Evolutionary conservation across 2,888 invertebrate species (phyloP), one percentile per base, ranked within the genome.

Genomic region (Myathropa florea): DNA sequence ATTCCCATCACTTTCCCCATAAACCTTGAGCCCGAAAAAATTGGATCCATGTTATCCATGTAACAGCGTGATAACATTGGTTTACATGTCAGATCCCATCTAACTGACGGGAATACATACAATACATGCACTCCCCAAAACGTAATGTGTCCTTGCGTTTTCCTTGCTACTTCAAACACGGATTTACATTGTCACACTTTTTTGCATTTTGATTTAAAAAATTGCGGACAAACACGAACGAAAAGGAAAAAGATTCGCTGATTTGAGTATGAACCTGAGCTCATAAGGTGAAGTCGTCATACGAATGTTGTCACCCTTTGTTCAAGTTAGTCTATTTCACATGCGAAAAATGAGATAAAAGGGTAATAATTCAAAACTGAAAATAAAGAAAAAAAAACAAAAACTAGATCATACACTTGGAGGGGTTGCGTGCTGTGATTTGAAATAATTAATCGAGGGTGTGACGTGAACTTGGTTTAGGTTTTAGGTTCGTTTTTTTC

Each of bases 281-380:
- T 26, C 57, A 24, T 24, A 4, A 60, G 72, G 36, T 70, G 55
- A 67, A 60, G 67, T 21, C 57, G 67, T 21, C 57, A 68, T 60
- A 78, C 64, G 64, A 46, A 70, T 28, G 61, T 21, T 33, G 36
- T 53, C 24, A 76, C 53, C 46, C 46, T 18, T 46, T n/a, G 18
- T 24, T 3, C 65, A 36, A 82, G 72, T 82, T 77, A 82, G 60
- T 72, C 68, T 65, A 70, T 82, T 86, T 85, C 59, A 68, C 71
- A 70, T 70, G 70, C 60, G 67, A 23, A 55, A 1, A 46, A 78
- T 73, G 78, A 79, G 78, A 83, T 86, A 78, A 83, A 73, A 53
- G 86, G 78, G 75, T 78, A 86, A 83, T 86, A 83, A 75, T 76
- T 86, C 83, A 82, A 67, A 82, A 70, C 55, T 36, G 18, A 46